A percentile compares a stretch with the other conserved stretches of the same genome.
phyloP scores from a whole-genome alignment of 2,113 vertebrate genomes.

The Amazona vittata region DNA sequence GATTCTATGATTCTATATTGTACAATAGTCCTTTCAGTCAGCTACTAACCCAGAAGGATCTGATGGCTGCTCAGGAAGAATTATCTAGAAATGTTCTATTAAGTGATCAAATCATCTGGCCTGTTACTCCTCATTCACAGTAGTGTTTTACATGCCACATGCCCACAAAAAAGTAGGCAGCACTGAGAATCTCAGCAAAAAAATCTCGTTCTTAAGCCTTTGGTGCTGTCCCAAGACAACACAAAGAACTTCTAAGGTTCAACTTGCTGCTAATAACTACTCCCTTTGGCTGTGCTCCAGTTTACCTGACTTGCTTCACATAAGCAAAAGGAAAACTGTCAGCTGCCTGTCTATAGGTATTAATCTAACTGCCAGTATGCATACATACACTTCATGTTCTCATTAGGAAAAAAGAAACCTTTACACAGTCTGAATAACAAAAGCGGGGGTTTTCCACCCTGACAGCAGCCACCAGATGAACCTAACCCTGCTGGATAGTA shows the following conservation, averaged over 20 bases:
- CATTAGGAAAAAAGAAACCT: background rate
- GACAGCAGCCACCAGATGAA: background rate
- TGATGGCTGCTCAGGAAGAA: background rate
- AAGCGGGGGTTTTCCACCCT: background rate
- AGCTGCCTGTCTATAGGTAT: background rate
- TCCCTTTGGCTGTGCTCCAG: background rate
- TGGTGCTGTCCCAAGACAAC: background rate
- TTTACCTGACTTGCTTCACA: background rate
- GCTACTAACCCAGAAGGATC: background rate
- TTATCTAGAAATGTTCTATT: background rate
- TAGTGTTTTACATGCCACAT: background rate
- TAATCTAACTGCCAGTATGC: background rate
- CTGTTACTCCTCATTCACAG: background rate
- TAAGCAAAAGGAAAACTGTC: background rate
- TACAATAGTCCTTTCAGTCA: background rate
- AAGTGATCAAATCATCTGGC: background rate
- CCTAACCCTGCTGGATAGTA: background rate
- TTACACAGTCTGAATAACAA: background rate
- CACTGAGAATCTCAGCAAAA: background rate
- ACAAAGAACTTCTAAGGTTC: background rate
- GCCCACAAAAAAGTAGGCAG: background rate
- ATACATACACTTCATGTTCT: background rate
- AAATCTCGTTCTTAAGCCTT: background rate
- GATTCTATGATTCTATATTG: background rate
- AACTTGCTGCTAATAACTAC: background rate